Percentiles rank a stretch among this genome's conserved stretches.
phyloP scores from a whole-genome alignment of 2,113 vertebrate genomes.

The Eulemur rufifrons region DNA sequence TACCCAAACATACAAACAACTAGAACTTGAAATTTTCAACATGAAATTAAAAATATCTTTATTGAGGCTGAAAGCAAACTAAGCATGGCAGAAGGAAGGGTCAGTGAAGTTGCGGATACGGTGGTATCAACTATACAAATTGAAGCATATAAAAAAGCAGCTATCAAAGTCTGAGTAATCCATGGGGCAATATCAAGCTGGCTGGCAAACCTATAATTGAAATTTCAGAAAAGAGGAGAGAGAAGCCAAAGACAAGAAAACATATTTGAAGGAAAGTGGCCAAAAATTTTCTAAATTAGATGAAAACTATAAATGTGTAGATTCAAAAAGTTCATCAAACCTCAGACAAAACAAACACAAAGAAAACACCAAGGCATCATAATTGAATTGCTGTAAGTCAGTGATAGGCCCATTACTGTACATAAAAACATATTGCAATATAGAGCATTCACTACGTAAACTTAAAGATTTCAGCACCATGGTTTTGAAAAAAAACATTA shows the following conservation, averaged over 20 bases:
- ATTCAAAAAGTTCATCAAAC: background rate
- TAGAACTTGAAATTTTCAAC: background rate
- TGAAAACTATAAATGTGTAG: background rate
- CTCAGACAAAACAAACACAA: background rate
- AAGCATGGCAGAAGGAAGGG: background rate
- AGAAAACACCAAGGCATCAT: background rate
- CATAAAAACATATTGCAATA: background rate
- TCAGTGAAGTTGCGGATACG: background rate
- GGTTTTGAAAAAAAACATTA: background rate
- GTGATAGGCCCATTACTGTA: background rate
- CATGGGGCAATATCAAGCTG: background rate
- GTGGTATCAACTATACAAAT: background rate
- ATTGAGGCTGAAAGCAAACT: background rate
- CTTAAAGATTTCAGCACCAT: background rate
- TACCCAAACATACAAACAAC: background rate
- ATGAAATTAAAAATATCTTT: background rate
- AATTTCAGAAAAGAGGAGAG: background rate
- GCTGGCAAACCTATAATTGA: background rate
- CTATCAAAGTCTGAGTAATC: background rate
- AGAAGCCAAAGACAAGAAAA: background rate
- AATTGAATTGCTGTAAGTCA: background rate
- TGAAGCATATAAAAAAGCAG: background rate
- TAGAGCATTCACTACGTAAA: background rate
- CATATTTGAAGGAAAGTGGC: background rate
- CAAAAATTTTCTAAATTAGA: background rate